These are phyloP conservation scores for Philhelius pedissequus DNA, from an alignment of 2,888 invertebrate genomes.

Conservation along the genomic window DNA sequence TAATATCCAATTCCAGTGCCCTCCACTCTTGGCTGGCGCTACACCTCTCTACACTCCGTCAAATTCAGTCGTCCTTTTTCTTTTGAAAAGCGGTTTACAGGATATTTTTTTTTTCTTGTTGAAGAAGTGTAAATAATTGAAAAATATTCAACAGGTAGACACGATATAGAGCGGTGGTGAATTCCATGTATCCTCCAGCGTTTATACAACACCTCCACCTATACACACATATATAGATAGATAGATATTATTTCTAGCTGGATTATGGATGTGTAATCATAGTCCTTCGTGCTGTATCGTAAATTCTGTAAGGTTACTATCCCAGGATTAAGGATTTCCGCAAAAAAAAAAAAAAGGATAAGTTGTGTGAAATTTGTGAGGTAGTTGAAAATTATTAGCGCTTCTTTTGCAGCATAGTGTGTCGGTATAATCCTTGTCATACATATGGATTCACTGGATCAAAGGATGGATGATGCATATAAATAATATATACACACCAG, in stretches of 20 bases:
- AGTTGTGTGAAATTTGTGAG: slow-evolving; percentile 42
- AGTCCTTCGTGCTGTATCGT: slow-evolving; percentile 40
- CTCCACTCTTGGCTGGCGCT: neutral
- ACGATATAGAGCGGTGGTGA: slow-evolving; percentile 3
- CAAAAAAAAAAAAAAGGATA: slow-evolving; percentile 33
- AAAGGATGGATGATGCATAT: neutral
- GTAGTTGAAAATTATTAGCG: slow-evolving; percentile 58
- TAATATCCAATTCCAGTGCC: neutral
- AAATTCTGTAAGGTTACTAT: slow-evolving; percentile 63
- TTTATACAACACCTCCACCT: slow-evolving; percentile 13
- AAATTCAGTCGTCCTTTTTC: slow-evolving; percentile 19
- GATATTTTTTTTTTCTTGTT: slow-evolving; percentile 1
- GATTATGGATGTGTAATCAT: slow-evolving; percentile 61
- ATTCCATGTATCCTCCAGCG: slow-evolving; percentile 30
- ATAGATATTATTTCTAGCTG: neutral
- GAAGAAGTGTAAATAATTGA: slow-evolving; percentile 67
- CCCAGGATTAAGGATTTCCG: slow-evolving; percentile 54
- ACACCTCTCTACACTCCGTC: neutral
- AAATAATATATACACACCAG: neutral
- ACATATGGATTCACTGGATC: slow-evolving; percentile 39
- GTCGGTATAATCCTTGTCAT: slow-evolving; percentile 36
- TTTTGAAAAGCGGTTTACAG: slow-evolving; percentile 5
- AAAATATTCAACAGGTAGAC: slow-evolving; percentile 65
- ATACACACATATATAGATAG: neutral
- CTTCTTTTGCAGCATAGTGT: slow-evolving; percentile 31